These are phyloP conservation scores for Tryphoninae sp. DNA, from an alignment of 2,888 invertebrate genomes.

Conservation along the genomic window DNA sequence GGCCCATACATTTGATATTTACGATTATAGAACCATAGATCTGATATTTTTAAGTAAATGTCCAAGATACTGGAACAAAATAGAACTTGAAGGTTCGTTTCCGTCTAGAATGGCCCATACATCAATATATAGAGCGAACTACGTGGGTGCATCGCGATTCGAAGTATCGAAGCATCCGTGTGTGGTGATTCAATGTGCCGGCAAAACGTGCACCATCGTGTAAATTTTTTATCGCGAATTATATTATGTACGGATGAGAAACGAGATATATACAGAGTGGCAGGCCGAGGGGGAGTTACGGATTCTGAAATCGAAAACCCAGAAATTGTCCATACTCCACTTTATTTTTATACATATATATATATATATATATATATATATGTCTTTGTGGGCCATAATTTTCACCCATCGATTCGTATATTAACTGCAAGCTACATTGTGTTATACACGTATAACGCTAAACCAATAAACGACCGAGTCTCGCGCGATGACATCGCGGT, in stretches of 20 bases:
- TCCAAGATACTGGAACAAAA: not conserved
- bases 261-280: not conserved
- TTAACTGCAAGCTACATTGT: not conserved
- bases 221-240: slow-evolving; percentile 41
- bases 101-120: slow-evolving; percentile 2
- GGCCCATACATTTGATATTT: too few relatives aligned
- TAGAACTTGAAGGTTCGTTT: not conserved
- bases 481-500: not conserved
- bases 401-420: not conserved
- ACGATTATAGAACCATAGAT: too few relatives aligned
- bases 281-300: not conserved
- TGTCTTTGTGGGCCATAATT: not conserved
- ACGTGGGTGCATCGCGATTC: slow-evolving; percentile 28
- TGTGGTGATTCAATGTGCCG: slow-evolving; percentile 46
- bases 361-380: not conserved
- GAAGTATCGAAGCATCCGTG: slow-evolving; percentile 40
- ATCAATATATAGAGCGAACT: not conserved
- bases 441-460: not conserved
- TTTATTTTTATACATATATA: not conserved
- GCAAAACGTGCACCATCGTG: slow-evolving; percentile 35
- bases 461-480: not conserved
- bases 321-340: slow-evolving; percentile 13
- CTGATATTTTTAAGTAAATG: not conserved
- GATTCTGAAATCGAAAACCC: slow-evolving; percentile 14
- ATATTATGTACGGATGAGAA: slow-evolving; percentile 15